Base-by-base conservation (phyloP, 2,113 vertebrate genomes). In the Cromileptes altivelis region DNA sequence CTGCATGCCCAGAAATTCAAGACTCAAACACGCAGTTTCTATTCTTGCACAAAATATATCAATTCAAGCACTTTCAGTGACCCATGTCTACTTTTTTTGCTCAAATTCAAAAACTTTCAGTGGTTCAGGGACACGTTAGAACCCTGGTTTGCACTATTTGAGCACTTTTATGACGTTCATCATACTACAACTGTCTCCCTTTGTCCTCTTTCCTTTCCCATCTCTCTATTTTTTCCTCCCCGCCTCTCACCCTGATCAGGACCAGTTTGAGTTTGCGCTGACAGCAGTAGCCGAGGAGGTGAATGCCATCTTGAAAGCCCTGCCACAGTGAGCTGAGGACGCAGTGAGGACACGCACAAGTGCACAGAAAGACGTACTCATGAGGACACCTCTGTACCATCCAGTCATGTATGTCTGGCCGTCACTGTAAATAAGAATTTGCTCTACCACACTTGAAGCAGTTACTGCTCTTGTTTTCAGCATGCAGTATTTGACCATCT, bases 221-320 rank as follows among this genome's bases (percentile, higher is more conserved):
- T 78, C 40, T 45, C 21, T 1, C 12, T 27, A 13, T 70, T 42
- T 42, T 40, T 4, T 45, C 23, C 11, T 27, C 45, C 27, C 42
- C 1, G 0, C 13, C 42, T 49, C 49, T 25, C 57, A 13, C 21
- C 52, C 60, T 76, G 25, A 62, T n/a, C 84, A 99, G 98, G 98
- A 99, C 93, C 98, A 99, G 95, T 99, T 99, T 94, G 98, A 99
- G 94, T 99, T 99, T 18, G 98, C 98, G 0, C 94, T 99, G 92
- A 99, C 98, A 0, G 98, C 97, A 0, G 98, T 99, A 85, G 98
- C 98, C 0, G 98, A 99, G 92, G 98, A 99, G 84, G 98, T 99
- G 84, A 99, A 99, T 0, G 98, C 98, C 93, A 99, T 99, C 89
- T 95, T 99, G 92, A 99, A 99, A 93, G 97, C 98, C 0, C 94